phyloP scores from a whole-genome alignment of 1,140 invertebrate species.

The Aphelenchoides fujianensis region DNA sequence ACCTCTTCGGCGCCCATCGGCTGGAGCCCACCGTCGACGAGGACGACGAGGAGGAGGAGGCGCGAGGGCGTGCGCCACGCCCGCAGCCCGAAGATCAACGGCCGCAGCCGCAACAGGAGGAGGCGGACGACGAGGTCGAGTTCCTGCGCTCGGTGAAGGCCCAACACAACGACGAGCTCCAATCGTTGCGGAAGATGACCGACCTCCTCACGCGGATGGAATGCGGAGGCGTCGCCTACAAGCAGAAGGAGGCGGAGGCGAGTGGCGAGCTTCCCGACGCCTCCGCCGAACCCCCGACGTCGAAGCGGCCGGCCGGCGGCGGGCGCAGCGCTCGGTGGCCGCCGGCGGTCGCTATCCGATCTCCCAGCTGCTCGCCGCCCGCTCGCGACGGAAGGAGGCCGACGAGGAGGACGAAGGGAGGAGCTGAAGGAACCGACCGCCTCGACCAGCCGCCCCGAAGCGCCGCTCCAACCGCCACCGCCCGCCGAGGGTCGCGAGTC shows the following conservation, averaged over 20 bases:
- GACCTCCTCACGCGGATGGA: neutral
- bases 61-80: too few species aligned
- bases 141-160: neutral
- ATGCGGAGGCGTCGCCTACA: neutral
- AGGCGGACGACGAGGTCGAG: neutral
- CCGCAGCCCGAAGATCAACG: neutral
- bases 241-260: neutral
- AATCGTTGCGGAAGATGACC: neutral
- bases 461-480: neutral
- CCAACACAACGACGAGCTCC: neutral
- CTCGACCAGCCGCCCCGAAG: neutral
- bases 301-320: neutral
- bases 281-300: too few species aligned
- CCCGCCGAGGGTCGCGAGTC: neutral
- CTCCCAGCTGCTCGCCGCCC: neutral
- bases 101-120: neutral
- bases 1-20: neutral
- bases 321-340: neutral
- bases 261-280: too few species aligned
- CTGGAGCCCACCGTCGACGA: neutral
- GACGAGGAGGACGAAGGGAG: constrained; percentile 16
- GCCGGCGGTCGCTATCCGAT: neutral
- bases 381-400: neutral
- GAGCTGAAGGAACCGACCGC: neutral
- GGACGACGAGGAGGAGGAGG: neutral